Base-by-base conservation (phyloP, 2,797 vertebrate species). In the Neopelma chrysocephalum region DNA sequence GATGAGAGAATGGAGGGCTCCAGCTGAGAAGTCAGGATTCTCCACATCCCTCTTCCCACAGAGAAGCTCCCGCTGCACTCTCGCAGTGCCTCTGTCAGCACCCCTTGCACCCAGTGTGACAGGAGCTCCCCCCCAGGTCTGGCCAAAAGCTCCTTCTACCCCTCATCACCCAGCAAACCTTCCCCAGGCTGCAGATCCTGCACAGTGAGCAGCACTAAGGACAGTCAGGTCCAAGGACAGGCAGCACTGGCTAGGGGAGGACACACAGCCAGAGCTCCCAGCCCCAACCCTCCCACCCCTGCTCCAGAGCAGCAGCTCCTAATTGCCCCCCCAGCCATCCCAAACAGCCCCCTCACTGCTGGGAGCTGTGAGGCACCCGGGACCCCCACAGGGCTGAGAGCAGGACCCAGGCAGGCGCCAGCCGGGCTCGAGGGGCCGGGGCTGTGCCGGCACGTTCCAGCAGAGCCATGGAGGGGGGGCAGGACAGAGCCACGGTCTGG, bases 241-340 rank as follows among this genome's bases (percentile, higher is more conserved):
- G 48, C 3, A 1, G 31, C 2, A 19, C 25, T 12, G 7, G n/a
- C 47, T 0, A 1, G 1, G 32, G 45, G 20, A 85, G 48, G 45
- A 36, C 5, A 1, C 8, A 8, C 17, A 32, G 42, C 45, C 61
- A 36, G 18, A 73, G 48, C 40, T 51, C 36, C 50, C 31, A 29
- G 16, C 23, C n/a, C 50, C 34, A 56, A 40, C 31, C 26, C 50
- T 48, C 3, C 32, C 5, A 26, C 8, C 36, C 51, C 26, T 5
- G 51, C 36, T 3, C 42, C 18, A 34, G 29, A 56, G 40, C 15
- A 80, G 53, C n/a, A 72, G 79, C 56, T 72, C 78, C 5, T 32
- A 45, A 25, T 4, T 9, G 53, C 51, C 48, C 76, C 4, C 34
- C 14, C 25, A 2, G 58, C 31, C 40, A 15, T 9, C 25, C 40